Conservation (phyloP, 2,888 invertebrate genomes). For the Trachelus tabidus region DNA sequence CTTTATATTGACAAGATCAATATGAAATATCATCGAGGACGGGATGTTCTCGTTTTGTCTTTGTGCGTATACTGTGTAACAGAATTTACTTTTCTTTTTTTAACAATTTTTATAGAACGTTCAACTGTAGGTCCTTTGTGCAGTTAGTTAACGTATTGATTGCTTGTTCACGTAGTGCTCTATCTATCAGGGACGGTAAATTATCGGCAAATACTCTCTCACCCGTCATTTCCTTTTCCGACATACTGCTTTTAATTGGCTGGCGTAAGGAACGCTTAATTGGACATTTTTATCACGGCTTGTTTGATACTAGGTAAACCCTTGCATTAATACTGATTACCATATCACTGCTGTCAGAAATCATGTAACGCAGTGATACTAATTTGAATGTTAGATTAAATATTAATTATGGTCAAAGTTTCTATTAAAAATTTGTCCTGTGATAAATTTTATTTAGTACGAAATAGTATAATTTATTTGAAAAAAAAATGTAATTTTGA, state of each 20-base stretch:
- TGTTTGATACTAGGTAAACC: background rate
- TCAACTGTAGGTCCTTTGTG: background rate
- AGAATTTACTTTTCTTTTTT: background rate
- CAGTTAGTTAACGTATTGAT: background rate
- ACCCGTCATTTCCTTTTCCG: background rate
- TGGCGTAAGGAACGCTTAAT: background rate
- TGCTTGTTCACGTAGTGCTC: background rate
- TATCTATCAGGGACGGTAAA: background rate
- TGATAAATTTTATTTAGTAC: background rate
- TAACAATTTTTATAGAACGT: background rate
- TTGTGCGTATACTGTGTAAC: background rate
- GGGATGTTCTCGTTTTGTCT: background rate
- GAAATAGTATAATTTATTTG: background rate
- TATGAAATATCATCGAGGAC: background rate
- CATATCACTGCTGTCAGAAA: background rate
- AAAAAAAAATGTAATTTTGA: background rate
- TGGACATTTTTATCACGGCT: background rate
- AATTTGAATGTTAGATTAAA: background rate
- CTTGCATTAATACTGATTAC: background rate
- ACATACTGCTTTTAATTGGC: background rate
- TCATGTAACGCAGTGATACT: background rate
- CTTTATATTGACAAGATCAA: background rate
- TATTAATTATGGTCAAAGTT: background rate
- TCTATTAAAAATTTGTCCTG: background rate
- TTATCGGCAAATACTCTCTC: background rate